phyloP scores from a whole-genome alignment of 2,888 invertebrate genomes.

The Coecobrya sp. region DNA sequence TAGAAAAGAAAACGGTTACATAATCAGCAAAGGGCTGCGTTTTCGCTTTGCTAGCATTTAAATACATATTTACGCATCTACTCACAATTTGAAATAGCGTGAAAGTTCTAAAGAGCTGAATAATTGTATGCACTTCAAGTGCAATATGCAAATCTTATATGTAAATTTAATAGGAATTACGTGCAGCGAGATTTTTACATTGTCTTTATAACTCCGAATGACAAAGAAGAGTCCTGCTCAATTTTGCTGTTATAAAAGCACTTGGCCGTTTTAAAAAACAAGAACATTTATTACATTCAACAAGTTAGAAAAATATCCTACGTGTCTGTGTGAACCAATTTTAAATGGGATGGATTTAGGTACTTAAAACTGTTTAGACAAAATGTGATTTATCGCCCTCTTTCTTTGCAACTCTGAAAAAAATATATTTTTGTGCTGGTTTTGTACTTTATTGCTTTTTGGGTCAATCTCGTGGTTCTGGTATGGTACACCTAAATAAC shows the following conservation, averaged over 20 bases:
- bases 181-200: not conserved
- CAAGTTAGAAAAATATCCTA: slow-evolving; percentile 42
- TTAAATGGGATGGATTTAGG: slow-evolving; percentile 32
- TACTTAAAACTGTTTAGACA: slow-evolving; percentile 28
- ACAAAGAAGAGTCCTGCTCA: not conserved
- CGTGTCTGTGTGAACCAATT: slow-evolving; percentile 46
- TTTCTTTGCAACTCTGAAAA: not conserved
- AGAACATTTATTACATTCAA: slow-evolving; percentile 27
- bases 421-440: slow-evolving; percentile 14
- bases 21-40: slow-evolving; percentile 37
- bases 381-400: slow-evolving; percentile 48
- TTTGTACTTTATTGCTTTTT: not conserved
- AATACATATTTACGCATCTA: not conserved
- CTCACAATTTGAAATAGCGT: not conserved
- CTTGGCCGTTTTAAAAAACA: slow-evolving; percentile 18
- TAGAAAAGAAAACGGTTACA: slow-evolving; percentile 18
- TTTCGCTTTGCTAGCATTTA: not conserved
- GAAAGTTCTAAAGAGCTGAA: not conserved
- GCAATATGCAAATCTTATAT: not conserved
- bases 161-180: slow-evolving; percentile 36
- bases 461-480: slow-evolving; percentile 34
- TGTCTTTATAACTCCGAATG: not conserved
- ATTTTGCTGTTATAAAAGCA: slow-evolving; percentile 35
- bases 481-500: not conserved
- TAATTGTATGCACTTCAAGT: not conserved